A percentile compares a stretch with the other conserved stretches of the same genome.
Conservation (phyloP, 2,888 invertebrate genomes). For the Stomorhina lunata region DNA sequence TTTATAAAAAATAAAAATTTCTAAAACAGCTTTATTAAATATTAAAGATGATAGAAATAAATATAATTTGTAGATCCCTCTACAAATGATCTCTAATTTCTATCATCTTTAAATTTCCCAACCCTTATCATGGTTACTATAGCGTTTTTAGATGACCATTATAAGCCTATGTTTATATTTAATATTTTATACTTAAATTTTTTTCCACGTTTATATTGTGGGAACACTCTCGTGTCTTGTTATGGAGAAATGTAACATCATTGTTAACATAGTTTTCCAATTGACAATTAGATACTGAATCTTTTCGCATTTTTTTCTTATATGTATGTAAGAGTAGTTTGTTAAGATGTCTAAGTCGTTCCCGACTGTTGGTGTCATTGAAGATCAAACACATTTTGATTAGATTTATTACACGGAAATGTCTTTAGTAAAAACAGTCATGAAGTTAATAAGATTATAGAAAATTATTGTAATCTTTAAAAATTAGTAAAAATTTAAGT, state of each 20-base stretch:
- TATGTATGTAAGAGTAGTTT: constrained; percentile 1
- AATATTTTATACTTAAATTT: not conserved
- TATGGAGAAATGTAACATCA: constrained; percentile 40
- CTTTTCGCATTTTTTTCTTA: not conserved
- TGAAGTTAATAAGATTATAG: too few relatives aligned
- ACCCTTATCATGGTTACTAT: not conserved
- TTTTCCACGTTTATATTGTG: constrained; percentile 35
- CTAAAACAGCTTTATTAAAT: not conserved
- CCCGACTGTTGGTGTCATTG: constrained; percentile 15
- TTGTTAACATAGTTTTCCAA: constrained; percentile 38
- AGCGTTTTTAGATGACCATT: too few relatives aligned
- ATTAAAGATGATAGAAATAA: not conserved
- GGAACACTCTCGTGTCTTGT: constrained; percentile 28
- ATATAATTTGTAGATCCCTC: not conserved
- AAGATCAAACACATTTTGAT: constrained; percentile 31
- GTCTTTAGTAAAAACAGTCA: not conserved
- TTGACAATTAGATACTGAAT: constrained; percentile 50
- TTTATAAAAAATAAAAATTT: constrained; percentile 24
- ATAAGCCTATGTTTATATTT: too few relatives aligned
- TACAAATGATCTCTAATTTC: not conserved
- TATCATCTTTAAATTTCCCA: not conserved
- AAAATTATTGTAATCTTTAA: too few relatives aligned
- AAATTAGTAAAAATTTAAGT: too few relatives aligned
- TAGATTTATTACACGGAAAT: constrained; percentile 53
- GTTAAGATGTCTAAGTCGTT: not conserved